Evolutionary conservation across 1,140 invertebrate species (phyloP).

Genomic region (Drosophila yakuba): DNA sequence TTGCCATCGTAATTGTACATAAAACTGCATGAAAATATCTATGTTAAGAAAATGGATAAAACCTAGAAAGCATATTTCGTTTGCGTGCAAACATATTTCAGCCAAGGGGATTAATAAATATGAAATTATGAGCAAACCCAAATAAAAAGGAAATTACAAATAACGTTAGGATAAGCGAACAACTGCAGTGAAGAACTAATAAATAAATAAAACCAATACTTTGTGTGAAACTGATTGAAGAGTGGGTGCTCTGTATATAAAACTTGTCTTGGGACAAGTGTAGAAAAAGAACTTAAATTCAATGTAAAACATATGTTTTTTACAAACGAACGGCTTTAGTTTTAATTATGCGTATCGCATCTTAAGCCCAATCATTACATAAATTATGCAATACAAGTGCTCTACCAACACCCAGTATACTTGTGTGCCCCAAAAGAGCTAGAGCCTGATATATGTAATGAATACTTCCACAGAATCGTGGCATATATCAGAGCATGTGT

Average conservation of each 20-base stretch:
- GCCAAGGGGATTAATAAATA: slow-evolving; percentile 38
- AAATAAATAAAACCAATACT: slow-evolving; percentile 65
- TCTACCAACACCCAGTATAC: too few species aligned
- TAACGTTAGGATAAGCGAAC: slow-evolving; percentile 62
- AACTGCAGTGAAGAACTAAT: slow-evolving; percentile 61
- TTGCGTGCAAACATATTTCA: slow-evolving; percentile 31
- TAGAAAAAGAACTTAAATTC: too few species aligned
- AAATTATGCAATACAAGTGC: too few species aligned
- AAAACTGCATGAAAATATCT: slow-evolving; percentile 51
- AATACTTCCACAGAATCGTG: background rate
- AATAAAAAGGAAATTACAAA: slow-evolving; percentile 34
- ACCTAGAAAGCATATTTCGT: slow-evolving; percentile 1
- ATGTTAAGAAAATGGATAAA: slow-evolving; percentile 40
- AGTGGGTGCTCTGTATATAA: background rate
- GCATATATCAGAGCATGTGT: slow-evolving; percentile 22
- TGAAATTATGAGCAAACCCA: slow-evolving; percentile 33
- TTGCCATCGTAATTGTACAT: slow-evolving; percentile 66
- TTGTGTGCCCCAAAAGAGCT: background rate
- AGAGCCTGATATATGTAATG: slow-evolving; percentile 1
- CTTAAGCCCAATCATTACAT: background rate
- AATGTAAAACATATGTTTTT: background rate
- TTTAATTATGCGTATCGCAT: background rate
- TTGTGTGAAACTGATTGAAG: slow-evolving; percentile 10
- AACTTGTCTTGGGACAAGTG: background rate
- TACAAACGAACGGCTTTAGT: background rate